Base-by-base conservation (phyloP, 2,888 invertebrate genomes). In the Acrocyrtus sp. region DNA sequence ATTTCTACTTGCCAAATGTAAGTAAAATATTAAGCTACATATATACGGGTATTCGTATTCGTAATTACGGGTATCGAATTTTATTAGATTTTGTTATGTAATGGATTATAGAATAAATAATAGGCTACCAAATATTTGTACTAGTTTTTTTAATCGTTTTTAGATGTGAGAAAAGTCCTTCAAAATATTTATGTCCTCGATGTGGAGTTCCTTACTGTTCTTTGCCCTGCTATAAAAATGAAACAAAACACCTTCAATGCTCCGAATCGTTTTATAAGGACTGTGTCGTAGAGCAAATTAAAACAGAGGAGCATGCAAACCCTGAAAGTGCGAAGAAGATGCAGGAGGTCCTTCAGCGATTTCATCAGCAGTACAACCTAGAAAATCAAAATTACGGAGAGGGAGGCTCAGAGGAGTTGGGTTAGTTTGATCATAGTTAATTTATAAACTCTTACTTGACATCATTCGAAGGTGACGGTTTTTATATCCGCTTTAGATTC, bases 181-280 rank as follows among this genome's bases (percentile, higher is more conserved):
- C 70, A 0, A 78, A 78, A 19, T 81, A 81, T 62, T 15, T 77
- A 21, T 81, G 81, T 65, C 81, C 81, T 1, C 63, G 74, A 58
- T 81, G 81, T 72, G 78, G 78, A n/a, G 41, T 80, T 3, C 70
- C 74, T 2, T 81, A 80, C 47, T 81, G 81, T 43, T 81, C 81
- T 3, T 27, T 72, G 3, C 34, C 41, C 0, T 81, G 81, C 57
- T 81, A 78, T 74, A 69, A 74, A 53, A 62, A 76, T 62, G 72
- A 69, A 45, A 34, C 67, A 0, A 78, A 78, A 26, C 81, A 81
- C 48, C 48, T 78, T n/a, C 62, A 78, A 41, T 81, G 81, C 58
- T 78, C 81, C 0, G 81, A 81, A 62, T 68, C 77, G 4, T 81
- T 81, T 62, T 81, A 78, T 39, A 48, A 50, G 24, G 72, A 77